These are phyloP conservation scores for Minunthozetes semirufus DNA, from an alignment of 2,888 invertebrate species.

Conservation along the genomic window DNA sequence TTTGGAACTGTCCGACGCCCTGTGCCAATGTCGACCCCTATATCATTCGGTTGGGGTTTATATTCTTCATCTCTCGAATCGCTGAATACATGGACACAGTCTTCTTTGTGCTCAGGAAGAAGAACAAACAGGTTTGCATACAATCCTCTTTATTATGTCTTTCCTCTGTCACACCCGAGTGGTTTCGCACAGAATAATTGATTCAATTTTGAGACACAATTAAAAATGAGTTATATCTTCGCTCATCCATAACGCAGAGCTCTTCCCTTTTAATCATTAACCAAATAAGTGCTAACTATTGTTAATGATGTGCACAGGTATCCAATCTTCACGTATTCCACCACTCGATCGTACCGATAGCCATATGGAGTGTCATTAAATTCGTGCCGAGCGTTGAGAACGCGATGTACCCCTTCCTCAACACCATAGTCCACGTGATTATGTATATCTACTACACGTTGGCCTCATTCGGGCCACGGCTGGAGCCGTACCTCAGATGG, in stretches of 20 bases:
- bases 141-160: not conserved
- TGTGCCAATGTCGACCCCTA: not conserved
- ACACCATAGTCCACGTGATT: conserved; percentile 31
- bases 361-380: conserved; percentile 28
- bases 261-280: not conserved
- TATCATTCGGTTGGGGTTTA: conserved; percentile 2
- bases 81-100: conserved; percentile 29
- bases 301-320: not conserved
- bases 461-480: conserved; percentile 15
- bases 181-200: not conserved
- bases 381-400: conserved; percentile 19
- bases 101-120: conserved; percentile 29
- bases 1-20: not conserved
- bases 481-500: conserved; percentile 34
- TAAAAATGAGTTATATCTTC: too few species aligned
- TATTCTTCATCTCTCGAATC: conserved; percentile 25
- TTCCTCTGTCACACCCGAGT: not conserved
- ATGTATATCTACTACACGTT: conserved; percentile 36
- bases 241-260: too few species aligned
- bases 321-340: conserved; percentile 31
- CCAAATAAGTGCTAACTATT: not conserved
- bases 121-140: not conserved
- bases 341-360: conserved; percentile 29
- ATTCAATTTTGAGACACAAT: too few species aligned
- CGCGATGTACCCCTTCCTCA: conserved; percentile 28